Conservation (phyloP, 2,113 vertebrate genomes). For the Zapus hudsonius region DNA sequence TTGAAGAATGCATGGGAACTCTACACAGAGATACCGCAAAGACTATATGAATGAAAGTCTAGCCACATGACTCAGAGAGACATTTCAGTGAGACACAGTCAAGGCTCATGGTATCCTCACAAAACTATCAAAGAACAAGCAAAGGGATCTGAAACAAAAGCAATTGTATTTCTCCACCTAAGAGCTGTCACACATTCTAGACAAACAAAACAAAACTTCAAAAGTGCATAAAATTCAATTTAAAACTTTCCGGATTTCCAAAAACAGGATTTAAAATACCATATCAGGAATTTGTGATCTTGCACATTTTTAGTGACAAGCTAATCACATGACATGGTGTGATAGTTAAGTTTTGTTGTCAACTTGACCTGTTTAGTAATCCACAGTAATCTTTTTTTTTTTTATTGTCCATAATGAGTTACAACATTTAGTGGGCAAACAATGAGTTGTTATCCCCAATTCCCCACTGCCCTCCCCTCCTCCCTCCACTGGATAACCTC, state of each 20-base stretch:
- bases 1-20: slow-evolving; percentile 8
- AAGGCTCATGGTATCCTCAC: neutral
- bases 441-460: too few species aligned
- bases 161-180: neutral
- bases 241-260: neutral
- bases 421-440: too few species aligned
- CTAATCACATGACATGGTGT: too few species aligned
- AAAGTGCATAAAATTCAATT: slow-evolving; percentile 24
- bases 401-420: too few species aligned
- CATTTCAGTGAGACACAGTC: neutral
- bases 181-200: neutral
- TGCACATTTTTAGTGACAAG: too few species aligned
- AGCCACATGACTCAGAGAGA: neutral
- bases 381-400: too few species aligned
- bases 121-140: neutral
- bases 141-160: slow-evolving; percentile 4
- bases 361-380: too few species aligned
- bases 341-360: too few species aligned
- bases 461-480: too few species aligned
- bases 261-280: neutral
- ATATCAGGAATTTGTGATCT: neutral
- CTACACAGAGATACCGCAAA: neutral
- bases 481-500: too few species aligned
- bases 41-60: neutral
- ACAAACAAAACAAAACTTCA: neutral